Evolutionary conservation across 2,888 invertebrate genomes (phyloP).

Genomic region (Junonia oenone): DNA sequence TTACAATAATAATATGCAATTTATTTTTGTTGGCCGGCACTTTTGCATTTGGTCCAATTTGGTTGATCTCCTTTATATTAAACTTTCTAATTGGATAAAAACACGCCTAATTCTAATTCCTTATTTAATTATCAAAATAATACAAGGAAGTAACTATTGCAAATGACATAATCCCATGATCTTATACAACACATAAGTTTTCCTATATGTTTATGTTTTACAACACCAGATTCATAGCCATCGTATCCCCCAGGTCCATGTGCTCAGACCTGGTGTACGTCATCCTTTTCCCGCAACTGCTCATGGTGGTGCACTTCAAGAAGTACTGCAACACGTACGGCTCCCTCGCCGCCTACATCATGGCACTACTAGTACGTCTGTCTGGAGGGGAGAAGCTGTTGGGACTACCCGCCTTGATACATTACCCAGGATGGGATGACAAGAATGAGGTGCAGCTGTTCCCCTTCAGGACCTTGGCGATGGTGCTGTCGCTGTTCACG

Average conservation of each 20-base stretch:
- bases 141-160: no score
- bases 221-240: no score
- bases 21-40: no score
- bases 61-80: no score
- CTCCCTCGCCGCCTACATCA: slow-evolving; percentile 91
- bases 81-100: no score
- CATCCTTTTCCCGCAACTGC: slow-evolving; percentile 97
- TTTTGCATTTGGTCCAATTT: no score
- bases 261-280: slow-evolving; percentile 99
- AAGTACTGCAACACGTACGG: slow-evolving; percentile 98
- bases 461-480: slow-evolving; percentile 97
- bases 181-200: no score
- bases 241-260: slow-evolving; percentile 85
- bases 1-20: no score
- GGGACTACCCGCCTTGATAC: slow-evolving; percentile 89
- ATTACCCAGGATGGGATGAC: slow-evolving; percentile 91
- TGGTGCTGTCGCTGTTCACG: slow-evolving; percentile 91
- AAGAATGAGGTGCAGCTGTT: slow-evolving; percentile 92
- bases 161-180: no score
- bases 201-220: no score
- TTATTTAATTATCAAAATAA: no score
- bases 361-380: slow-evolving; percentile 89
- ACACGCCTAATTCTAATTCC: no score
- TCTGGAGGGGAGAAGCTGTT: slow-evolving; percentile 92
- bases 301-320: slow-evolving; percentile 98